Percentiles rank a stretch among this genome's conserved stretches.
phyloP scores from a whole-genome alignment of 2,888 invertebrate genomes.

The Catocala nupta region DNA sequence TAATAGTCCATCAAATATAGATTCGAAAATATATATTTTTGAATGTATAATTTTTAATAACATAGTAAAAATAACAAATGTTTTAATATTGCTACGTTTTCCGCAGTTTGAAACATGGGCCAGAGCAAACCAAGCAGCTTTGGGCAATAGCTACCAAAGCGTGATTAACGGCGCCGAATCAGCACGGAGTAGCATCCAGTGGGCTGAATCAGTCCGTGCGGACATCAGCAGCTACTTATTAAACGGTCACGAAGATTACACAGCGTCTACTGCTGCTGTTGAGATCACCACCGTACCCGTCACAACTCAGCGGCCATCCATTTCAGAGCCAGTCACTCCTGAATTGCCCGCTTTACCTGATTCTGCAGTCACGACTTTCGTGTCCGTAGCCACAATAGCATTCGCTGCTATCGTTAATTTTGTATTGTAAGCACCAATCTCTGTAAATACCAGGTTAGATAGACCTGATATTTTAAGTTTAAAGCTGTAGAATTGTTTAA shows the following conservation, averaged over 20 bases:
- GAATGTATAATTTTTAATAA: no score
- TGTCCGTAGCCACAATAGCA: conserved; percentile 60
- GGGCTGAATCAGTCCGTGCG: conserved; percentile 52
- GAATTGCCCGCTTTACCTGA: conserved; percentile 51
- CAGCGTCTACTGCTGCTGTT: conserved; percentile 27
- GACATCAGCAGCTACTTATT: conserved; percentile 66
- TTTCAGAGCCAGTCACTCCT: conserved; percentile 66
- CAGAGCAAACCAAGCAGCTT: conserved; percentile 37
- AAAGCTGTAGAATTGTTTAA: neutral
- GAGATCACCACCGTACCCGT: neutral
- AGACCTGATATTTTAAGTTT: conserved; percentile 4
- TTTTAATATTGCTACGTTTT: conserved; percentile 14
- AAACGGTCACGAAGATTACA: conserved; percentile 44
- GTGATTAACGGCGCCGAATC: conserved; percentile 53
- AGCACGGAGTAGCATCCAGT: conserved; percentile 60
- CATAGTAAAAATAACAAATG: neutral
- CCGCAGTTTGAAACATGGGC: conserved; percentile 76
- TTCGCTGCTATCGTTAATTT: conserved; percentile 59
- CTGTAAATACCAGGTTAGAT: neutral
- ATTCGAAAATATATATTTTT: no score
- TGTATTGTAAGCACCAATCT: conserved; percentile 52
- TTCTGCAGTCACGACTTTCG: conserved; percentile 63
- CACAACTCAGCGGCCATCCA: conserved; percentile 32
- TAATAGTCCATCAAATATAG: no score
- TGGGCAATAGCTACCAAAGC: conserved; percentile 53